Evolutionary conservation across 1,140 invertebrate species (phyloP), one percentile per base, ranked within the genome.

Genomic region (Monomorium pharaonis): DNA sequence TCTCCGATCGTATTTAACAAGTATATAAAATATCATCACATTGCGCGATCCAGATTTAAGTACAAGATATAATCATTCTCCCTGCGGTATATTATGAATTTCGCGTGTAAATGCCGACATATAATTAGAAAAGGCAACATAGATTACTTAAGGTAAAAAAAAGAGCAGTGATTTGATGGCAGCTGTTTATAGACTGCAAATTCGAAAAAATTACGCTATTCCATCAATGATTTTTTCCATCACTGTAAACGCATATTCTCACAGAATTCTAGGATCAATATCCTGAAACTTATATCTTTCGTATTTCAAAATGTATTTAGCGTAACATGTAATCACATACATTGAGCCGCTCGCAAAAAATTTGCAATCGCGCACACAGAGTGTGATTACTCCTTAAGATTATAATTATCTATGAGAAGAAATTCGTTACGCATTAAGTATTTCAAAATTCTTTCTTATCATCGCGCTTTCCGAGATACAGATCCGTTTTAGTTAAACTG

Each of bases 1-100:
- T 72, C 12, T 42, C 16, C 21, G 30, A 44, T n/a, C n/a, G 7
- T 60, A 27, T 44, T 78, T 63, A 74, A 72, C 21, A 37, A 21
- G n/a, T 83, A 60, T 47, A 67, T 16, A 74, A 74, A 56, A 81
- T n/a, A 81, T 47, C 16, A 54, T 81, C 65, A 72, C 49, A 58
- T 58, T 14, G 24, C 37, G 30, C 63, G 21, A 51, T 47, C 18
- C 67, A 72, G 67, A 83, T 83, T 74, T 74, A 83, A 83, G 78
- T 83, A 83, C 65, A 81, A 58, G 24, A 58, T 51, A 62, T 21
- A 30, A 47, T 72, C 51, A 18, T 33, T 65, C n/a, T 49, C 10
- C 21, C 21, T 24, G 37, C 5, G 63, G 21, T 54, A 30, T 16
- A 12, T 16, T 49, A 78, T 12, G 51, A 27, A 80, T 80, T 56